phyloP scores from a whole-genome alignment of 2,888 invertebrate genomes.

The Yponomeuta evonymella region DNA sequence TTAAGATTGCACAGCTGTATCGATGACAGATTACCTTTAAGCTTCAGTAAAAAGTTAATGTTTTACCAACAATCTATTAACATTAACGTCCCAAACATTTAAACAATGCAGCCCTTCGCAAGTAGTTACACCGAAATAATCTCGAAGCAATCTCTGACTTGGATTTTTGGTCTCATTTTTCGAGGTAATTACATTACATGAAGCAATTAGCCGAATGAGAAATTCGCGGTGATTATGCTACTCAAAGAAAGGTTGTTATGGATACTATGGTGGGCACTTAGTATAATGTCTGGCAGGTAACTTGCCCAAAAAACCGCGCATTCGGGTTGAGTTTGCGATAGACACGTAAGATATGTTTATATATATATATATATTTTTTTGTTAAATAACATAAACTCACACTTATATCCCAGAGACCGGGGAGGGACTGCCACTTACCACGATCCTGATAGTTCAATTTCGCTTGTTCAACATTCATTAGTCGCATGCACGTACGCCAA shows the following conservation, averaged over 20 bases:
- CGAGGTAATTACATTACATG: not conserved
- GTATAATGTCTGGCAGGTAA: not conserved
- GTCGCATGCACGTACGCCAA: no score
- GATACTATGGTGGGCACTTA: not conserved
- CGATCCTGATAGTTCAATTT: no score
- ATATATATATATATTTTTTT: no score
- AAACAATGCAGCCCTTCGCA: not conserved
- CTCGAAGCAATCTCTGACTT: not conserved
- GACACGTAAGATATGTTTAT: no score
- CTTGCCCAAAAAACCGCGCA: not conserved
- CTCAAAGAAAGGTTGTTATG: not conserved
- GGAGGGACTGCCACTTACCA: no score
- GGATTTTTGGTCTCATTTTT: not conserved
- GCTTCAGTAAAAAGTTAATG: not conserved
- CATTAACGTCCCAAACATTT: not conserved
- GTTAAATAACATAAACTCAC: no score
- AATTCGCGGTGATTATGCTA: not conserved
- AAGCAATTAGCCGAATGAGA: slow-evolving; percentile 4
- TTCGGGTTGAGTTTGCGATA: no score
- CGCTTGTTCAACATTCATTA: no score
- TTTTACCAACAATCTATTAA: not conserved
- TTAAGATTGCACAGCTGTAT: not conserved
- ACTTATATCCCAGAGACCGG: no score
- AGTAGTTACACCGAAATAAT: not conserved
- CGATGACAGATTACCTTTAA: not conserved